phyloP scores from a whole-genome alignment of 2,888 invertebrate species.

The Adineta ricciae region DNA sequence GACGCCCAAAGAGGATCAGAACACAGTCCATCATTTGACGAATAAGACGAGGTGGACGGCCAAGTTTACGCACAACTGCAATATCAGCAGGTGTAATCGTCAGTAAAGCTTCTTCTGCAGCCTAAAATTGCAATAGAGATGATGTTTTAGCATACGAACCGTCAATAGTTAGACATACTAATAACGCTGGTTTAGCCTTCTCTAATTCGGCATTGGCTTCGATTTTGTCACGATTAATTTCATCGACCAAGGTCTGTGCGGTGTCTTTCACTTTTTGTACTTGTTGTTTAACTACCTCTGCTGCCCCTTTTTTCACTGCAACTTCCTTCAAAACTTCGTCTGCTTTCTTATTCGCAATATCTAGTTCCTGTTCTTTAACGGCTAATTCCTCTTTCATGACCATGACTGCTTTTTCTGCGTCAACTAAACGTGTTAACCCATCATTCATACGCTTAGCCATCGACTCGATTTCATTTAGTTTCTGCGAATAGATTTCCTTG shows the following conservation, averaged over 20 bases:
- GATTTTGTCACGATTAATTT: conserved; percentile 43
- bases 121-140: conserved; percentile 45
- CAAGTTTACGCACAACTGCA: conserved; percentile 48
- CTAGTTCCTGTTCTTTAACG: conserved; percentile 72
- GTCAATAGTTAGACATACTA: neutral
- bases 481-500: conserved; percentile 66
- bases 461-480: conserved; percentile 68
- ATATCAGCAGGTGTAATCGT: conserved; percentile 51
- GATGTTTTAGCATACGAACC: conserved; percentile 37
- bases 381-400: conserved; percentile 67
- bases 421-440: conserved; percentile 54
- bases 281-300: conserved; percentile 50
- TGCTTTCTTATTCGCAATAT: conserved; percentile 67
- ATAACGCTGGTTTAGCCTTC: conserved; percentile 5
- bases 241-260: conserved; percentile 50
- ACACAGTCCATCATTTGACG: conserved; percentile 51
- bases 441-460: conserved; percentile 71
- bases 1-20: conserved; percentile 45
- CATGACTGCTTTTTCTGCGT: conserved; percentile 58
- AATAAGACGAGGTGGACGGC: conserved; percentile 50
- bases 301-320: conserved; percentile 48
- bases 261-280: conserved; percentile 51
- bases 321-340: conserved; percentile 56
- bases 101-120: conserved; percentile 53
- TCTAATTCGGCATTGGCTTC: conserved; percentile 29